Percentiles rank a stretch among this genome's conserved stretches.
Evolutionary conservation across 2,113 vertebrate genomes (phyloP).

Genomic region (Alces alces): DNA sequence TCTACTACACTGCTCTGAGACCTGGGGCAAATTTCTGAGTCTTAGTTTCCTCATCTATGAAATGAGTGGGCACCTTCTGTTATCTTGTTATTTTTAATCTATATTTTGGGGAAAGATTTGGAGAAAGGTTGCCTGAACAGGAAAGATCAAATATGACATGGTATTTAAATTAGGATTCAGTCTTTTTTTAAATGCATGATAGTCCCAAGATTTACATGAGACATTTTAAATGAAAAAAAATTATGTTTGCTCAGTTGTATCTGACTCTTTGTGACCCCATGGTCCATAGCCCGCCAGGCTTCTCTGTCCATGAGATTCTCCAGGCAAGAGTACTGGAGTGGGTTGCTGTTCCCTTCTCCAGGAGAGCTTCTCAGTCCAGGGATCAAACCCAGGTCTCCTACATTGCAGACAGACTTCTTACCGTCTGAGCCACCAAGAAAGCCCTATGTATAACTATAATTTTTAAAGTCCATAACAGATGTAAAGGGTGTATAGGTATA

Average conservation of each 20-base stretch:
- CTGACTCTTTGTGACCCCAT: not conserved
- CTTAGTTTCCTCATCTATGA: not conserved
- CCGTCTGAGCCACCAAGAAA: not conserved
- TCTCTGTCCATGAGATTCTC: not conserved
- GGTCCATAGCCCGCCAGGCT: not conserved
- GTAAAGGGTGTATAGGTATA: not conserved
- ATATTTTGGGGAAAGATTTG: not conserved
- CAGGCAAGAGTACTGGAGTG: not conserved
- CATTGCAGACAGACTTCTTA: not conserved
- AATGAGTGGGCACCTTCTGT: not conserved
- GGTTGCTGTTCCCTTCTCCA: not conserved
- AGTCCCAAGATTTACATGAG: not conserved
- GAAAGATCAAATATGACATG: not conserved
- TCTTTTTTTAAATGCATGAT: not conserved
- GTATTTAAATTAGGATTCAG: constrained; percentile 5
- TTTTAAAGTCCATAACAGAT: not conserved
- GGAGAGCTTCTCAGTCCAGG: not conserved
- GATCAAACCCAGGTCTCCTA: not conserved
- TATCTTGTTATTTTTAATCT: not conserved
- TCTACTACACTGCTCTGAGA: not conserved
- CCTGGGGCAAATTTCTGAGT: not conserved
- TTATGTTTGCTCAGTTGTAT: not conserved
- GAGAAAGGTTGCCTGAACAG: not conserved
- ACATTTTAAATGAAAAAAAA: not conserved
- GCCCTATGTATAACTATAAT: not conserved